Base-by-base conservation (phyloP, 2,113 vertebrate species). In the Lampris megalopsis region DNA sequence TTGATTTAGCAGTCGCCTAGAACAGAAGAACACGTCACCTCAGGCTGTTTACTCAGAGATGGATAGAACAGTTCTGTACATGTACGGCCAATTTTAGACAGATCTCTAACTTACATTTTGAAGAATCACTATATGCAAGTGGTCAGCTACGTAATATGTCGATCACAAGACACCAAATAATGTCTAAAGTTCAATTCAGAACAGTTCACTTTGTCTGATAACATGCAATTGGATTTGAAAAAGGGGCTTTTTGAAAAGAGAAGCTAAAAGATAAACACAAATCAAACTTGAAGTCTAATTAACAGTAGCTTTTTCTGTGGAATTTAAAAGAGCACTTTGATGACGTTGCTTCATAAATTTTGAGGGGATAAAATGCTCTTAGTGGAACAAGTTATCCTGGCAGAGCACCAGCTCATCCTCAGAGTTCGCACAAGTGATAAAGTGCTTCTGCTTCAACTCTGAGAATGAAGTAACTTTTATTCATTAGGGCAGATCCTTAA, bases 401-500 rank as follows among this genome's bases (percentile, higher is more conserved):
- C 68, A 35, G 38, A 71, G 42, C 41, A 43, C 1, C 36, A 11
- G 9, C 6, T 9, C 49, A 69, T 68, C 75, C 53, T 62, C 70
- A 42, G 37, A 37, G 11, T 24, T 24, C 24, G 24, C 24, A 24
- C 24, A 24, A 24, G 24, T 56, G 73, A 60, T 70, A n/a, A 71
- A n/a, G 8, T 65, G 9, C 45, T 41, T 48, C 47, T 62, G 6
- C 3, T 53, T 45, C 6, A 41, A 45, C 48, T 58, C n/a, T 36
- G 6, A 6, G 11, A n/a, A 9, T 42, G 6, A 45, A 45, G 42
- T 68, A 24, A 64, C 35, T 1, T 0, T 13, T 37, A 68, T 64
- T 68, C 4, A 72, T 73, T 70, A 56, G 40, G 9, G 38, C 63
- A 68, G 54, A 71, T 53, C 3, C 36, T 56, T 73, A 73, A 86